Evolutionary conservation across 1,140 invertebrate species (phyloP), one percentile per base, ranked within the genome.

Genomic region (Ceratina japonica): DNA sequence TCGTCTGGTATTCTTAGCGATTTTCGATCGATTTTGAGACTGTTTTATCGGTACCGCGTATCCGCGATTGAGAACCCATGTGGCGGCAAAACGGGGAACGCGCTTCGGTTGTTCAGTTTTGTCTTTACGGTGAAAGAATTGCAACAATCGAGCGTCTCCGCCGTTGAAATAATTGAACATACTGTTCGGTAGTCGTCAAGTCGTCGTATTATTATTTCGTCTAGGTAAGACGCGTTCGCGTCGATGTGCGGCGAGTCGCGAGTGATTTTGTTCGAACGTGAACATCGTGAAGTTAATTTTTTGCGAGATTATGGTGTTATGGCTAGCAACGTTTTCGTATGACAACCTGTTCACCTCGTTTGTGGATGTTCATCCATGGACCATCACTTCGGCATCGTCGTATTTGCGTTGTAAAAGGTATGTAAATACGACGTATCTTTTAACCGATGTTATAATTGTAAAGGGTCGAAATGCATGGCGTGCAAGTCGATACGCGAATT

Each of bases 261-360:
- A n/a, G 44, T 52, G 16, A 73, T 49, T 13, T 51, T 27, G 13
- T 65, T 64, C 0, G 27, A 27, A 54, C 10, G 61, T 73, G 52
- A 31, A 65, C 56, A 15, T n/a, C 4, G 31, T n/a, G 37, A 59
- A 65, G 12, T 0, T 1, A 27, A 16, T 51, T 24, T 66, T 31
- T 31, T 3, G 24, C 12, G 61, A 51, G 77, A 74, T 64, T 79
- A 79, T 79, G 77, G 70, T 73, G 71, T 73, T 73, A 61, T 63
- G 51, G 51, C 15, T 18, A 49, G n/a, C 20, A 37, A 5, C 51
- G 16, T 69, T 74, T 22, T 20, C 31, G 16, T 37, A 18, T 51
- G 31, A 74, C 61, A 3, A 15, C 44, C 7, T n/a, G 18, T 8
- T 10, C 15, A n/a, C 22, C 10, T 20, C 52, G 3, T 51, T 37